phyloP scores from a whole-genome alignment of 2,888 invertebrate species.

The Napeogenes inachia region DNA sequence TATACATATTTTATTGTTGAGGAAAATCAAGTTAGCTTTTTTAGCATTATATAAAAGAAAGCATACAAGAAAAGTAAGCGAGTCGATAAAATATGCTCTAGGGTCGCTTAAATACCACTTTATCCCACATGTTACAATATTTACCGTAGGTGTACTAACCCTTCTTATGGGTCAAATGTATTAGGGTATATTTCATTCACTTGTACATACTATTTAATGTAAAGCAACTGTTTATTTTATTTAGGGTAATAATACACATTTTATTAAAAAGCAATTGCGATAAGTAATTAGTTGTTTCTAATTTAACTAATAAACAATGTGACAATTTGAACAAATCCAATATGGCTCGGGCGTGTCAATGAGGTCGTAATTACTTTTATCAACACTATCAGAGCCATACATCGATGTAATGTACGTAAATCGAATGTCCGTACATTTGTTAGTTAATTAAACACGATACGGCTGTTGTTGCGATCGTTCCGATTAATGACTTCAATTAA shows the following conservation, averaged over 20 bases:
- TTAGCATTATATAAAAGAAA: constrained; percentile 13
- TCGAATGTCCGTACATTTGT: constrained; percentile 63
- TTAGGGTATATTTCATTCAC: constrained; percentile 27
- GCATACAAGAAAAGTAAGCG: constrained; percentile 25
- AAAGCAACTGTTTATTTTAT: neutral
- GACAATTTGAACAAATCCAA: neutral
- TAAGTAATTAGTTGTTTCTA: neutral
- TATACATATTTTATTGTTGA: too few relatives aligned
- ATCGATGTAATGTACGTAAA: constrained; percentile 58
- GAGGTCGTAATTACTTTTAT: constrained; percentile 8
- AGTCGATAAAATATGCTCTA: constrained; percentile 33
- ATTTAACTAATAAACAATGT: neutral
- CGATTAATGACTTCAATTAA: constrained; percentile 72
- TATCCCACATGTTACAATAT: constrained; percentile 34
- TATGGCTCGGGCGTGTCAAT: constrained; percentile 5
- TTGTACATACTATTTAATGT: constrained; percentile 12
- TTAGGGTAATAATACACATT: neutral
- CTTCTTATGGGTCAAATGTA: constrained; percentile 28
- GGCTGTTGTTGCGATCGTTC: constrained; percentile 57
- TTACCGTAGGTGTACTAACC: constrained; percentile 32
- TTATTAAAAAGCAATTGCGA: too few relatives aligned
- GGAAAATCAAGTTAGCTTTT: neutral
- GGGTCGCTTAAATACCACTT: constrained; percentile 33
- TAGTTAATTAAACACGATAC: constrained; percentile 75
- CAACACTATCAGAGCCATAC: constrained; percentile 14